Evolutionary conservation across 2,888 invertebrate species (phyloP), one percentile per base, ranked within the genome.

Genomic region (Drosophila neutralis): DNA sequence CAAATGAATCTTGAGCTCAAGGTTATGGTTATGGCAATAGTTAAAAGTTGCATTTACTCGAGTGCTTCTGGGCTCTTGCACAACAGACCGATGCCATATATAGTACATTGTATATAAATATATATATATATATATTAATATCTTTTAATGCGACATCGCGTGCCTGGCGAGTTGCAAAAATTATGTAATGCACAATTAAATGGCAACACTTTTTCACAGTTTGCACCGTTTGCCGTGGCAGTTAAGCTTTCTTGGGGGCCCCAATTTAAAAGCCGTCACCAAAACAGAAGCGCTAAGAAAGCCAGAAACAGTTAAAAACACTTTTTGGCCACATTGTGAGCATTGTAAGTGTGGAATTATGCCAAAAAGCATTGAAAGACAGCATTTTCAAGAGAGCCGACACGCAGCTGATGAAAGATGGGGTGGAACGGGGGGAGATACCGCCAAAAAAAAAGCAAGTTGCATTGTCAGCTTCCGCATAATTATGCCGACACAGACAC

Each of bases 401-500:
- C 69, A 69, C 52, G 53, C 60, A 63, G 67, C 38, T 35, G n/a
- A 4, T 13, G 40, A 42, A 57, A 31, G 11, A 24, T 7, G 45
- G 18, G 21, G 29, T 21, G 53, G 38, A 62, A 48, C 8, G n/a
- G n/a, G 4, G 6, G 49, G 36, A 33, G 38, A 42, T 7, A 33
- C 13, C 13, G 35, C 35, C 57, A 33, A 57, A 52, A 75, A 58
- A 52, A 45, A 75, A 61, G 78, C 86, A 69, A 86, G 82, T 78
- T 90, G 90, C 90, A 90, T 88, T 86, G 87, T 88, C 87, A 87
- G 87, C 87, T 87, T 87, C 87, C 87, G 87, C 90, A 88, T 87
- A 87, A 90, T 87, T 87, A 87, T 83, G 88, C 83, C 90, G 79
- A 88, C 86, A 78, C 76, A 87, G 72, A 83, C 73, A 81, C 70